Base-by-base conservation (phyloP, 2,113 vertebrate species). In the Nanorana parkeri region DNA sequence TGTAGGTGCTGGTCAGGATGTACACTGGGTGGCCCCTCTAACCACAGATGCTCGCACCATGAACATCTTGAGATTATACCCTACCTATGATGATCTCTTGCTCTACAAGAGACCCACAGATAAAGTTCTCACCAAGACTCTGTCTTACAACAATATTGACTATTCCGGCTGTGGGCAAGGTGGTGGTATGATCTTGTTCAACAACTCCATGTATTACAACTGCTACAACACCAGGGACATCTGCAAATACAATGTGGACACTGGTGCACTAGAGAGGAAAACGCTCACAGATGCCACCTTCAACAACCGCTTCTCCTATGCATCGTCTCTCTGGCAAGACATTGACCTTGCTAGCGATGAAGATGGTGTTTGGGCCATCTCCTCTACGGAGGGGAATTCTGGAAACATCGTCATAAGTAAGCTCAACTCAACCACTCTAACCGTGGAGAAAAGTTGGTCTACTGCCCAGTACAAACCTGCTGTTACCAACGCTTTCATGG, bases 401-500 rank as follows among this genome's bases (percentile, higher is more conserved):
- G 98, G 98, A 61, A 96, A 96, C 78, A 94, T 98, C 0, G 94
- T 98, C 84, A 95, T 99, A 72, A 96, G 96, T 89, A 96, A 94
- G 90, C 92, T 99, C 84, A 97, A 99, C 81, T 95, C 96, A 0
- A 96, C 95, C 79, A 94, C 95, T 3, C 92, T 99, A 17, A 90
- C 90, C 23, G 95, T 99, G 56, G 90, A 97, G 55, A 91, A 90
- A 52, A 98, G 96, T 54, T 99, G 96, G 97, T 90, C 95, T 80
- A 97, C 97, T 3, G 89, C 64, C 28, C 91, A 94, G 85, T 94
- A 91, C 54, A 94, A 88, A 58, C 90, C 91, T 80, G 94, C 96
- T 0, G 95, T 94, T 66, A 96, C 96, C 82, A 98, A 96, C 0
- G 90, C 96, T 51, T 99, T 99, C 90, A 96, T 99, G 89, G 87